Evolutionary conservation across 2,888 invertebrate species (phyloP), one percentile per base, ranked within the genome.

Genomic region (Mythimna pallens): DNA sequence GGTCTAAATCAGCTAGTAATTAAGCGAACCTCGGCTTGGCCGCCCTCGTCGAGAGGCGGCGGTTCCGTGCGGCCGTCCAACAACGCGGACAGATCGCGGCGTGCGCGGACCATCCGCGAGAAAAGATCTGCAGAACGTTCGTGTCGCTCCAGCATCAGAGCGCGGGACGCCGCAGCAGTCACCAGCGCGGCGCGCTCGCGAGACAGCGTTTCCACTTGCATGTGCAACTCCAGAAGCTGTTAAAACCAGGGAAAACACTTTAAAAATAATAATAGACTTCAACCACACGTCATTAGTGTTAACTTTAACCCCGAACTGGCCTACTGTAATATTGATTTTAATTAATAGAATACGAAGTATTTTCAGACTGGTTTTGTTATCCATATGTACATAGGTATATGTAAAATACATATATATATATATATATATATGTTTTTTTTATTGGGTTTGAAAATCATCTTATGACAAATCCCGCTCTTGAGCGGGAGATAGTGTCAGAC

Each of bases 121-220:
- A 96, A 96, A 61, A 94, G 84, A 8, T 94, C 93, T 0, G 94
- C 94, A 2, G 94, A 91, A 4, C 94, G 93, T 83, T 96, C 96
- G 82, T 96, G 93, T 0, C 96, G 89, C 89, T 96, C 96, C 77
- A 96, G 81, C 96, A 95, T 94, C 3, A 96, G 92, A 2, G 95
- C 93, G 3, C 94, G 92, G 0, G 95, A 93, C 20, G 95, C 95
- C 0, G 95, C 95, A 1, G 93, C 94, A 2, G 92, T 89, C 66
- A 94, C 91, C 80, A 96, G 82, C 8, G 94, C 91, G 0, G 92
- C 86, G 2, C 95, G 93, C 85, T 96, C 96, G 3, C 93, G 93
- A 2, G 90, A 88, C 62, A 95, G 74, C 9, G 91, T 89, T 71
- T 93, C 92, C 66, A 96, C 94, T 92, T 95, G 94, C 93, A 94